Conservation (phyloP, 2,113 vertebrate species). For the Bagarius yarrelli region DNA sequence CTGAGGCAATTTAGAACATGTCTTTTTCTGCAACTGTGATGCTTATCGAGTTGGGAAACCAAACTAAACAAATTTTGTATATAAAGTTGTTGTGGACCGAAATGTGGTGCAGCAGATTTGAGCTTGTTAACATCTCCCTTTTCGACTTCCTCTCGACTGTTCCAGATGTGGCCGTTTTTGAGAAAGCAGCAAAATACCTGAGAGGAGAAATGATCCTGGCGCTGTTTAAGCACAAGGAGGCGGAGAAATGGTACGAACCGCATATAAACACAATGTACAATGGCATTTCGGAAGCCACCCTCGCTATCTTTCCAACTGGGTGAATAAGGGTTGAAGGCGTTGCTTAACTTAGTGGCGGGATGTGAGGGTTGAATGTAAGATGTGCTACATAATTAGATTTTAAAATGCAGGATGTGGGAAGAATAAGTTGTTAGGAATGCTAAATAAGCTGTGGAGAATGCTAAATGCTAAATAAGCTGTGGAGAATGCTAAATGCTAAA, state of each 20-base stretch:
- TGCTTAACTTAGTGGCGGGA: too few relatives aligned
- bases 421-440: not conserved
- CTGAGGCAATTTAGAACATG: not conserved
- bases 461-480: not conserved
- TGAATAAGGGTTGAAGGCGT: too few relatives aligned
- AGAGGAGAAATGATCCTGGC: constrained; percentile 75
- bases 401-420: not conserved
- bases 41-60: not conserved
- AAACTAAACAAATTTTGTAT: not conserved
- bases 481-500: not conserved
- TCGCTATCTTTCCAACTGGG: too few relatives aligned
- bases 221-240: constrained; percentile 75
- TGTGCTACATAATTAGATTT: not conserved
- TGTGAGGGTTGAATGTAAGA: too few relatives aligned
- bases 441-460: not conserved
- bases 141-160: constrained; percentile 26
- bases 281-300: too few relatives aligned
- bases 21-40: not conserved
- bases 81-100: constrained; percentile 18
- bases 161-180: constrained; percentile 73
- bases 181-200: constrained; percentile 73
- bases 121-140: not conserved
- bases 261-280: not conserved
- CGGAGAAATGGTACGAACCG: constrained; percentile 63
- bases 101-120: not conserved